Percentiles rank a stretch among this genome's conserved stretches.
These are phyloP conservation scores for Crax fasciolata DNA, from an alignment of 2,797 vertebrate species.

Conservation along the genomic window DNA sequence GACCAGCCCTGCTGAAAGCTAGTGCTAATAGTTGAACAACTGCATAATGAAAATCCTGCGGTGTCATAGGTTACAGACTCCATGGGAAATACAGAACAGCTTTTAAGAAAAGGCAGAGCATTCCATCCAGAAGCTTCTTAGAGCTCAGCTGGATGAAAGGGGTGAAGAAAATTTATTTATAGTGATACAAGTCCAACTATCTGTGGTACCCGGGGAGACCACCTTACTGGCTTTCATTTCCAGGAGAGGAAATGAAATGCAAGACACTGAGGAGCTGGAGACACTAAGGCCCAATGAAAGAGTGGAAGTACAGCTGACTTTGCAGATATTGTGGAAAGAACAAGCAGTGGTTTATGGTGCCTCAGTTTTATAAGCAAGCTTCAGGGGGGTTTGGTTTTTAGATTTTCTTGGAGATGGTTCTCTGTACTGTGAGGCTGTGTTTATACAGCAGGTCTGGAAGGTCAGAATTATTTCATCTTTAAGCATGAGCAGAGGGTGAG, in stretches of 20 bases:
- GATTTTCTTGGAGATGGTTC: background rate
- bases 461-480: background rate
- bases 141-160: background rate
- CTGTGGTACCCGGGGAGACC: background rate
- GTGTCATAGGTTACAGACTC: background rate
- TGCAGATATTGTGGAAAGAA: background rate
- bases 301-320: background rate
- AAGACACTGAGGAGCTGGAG: background rate
- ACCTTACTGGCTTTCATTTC: background rate
- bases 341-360: background rate
- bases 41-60: background rate
- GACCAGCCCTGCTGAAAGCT: background rate
- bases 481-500: background rate
- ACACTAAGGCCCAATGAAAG: background rate
- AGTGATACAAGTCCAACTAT: background rate
- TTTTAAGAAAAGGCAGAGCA: background rate
- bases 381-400: background rate
- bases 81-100: background rate
- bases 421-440: background rate
- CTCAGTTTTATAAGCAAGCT: background rate
- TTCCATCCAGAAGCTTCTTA: constrained; percentile 5
- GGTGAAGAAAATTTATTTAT: background rate
- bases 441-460: background rate
- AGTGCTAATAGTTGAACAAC: background rate
- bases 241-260: background rate